These are phyloP conservation scores for Labia minor DNA, from an alignment of 2,888 invertebrate genomes.

Conservation along the genomic window DNA sequence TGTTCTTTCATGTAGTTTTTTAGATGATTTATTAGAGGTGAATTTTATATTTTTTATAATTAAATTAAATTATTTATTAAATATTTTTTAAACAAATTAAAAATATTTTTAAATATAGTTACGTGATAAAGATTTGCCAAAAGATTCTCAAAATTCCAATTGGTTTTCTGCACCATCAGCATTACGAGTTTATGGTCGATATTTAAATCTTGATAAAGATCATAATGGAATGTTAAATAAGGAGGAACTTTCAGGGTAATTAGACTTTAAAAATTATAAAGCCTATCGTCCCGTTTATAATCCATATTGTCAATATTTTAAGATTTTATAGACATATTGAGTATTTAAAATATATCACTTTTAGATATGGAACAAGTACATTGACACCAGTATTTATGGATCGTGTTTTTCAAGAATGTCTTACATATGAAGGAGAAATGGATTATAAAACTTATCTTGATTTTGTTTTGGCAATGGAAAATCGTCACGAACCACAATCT, in stretches of 20 bases:
- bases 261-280: too few relatives aligned
- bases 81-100: constrained; percentile 29
- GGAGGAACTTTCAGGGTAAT: constrained; percentile 73
- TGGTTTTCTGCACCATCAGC: constrained; percentile 88
- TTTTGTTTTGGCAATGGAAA: constrained; percentile 85
- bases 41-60: constrained; percentile 24
- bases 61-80: too few relatives aligned
- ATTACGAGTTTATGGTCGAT: constrained; percentile 83
- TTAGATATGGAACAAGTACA: constrained; percentile 82
- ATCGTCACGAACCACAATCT: constrained; percentile 81
- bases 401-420: constrained; percentile 87
- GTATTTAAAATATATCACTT: too few relatives aligned
- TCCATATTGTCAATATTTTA: too few relatives aligned
- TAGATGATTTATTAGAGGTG: constrained; percentile 83
- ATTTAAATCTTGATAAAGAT: constrained; percentile 84
- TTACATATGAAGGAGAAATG: constrained; percentile 91
- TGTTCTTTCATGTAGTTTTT: constrained; percentile 79
- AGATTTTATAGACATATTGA: too few relatives aligned
- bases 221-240: constrained; percentile 93
- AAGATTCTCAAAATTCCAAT: constrained; percentile 75
- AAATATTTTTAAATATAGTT: constrained; percentile 44
- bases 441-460: constrained; percentile 96
- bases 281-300: too few relatives aligned
- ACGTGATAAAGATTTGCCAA: constrained; percentile 70
- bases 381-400: constrained; percentile 83